phyloP scores from a whole-genome alignment of 30 jellyfish, hydroid and myxozoan genomes.

The Rhopilema esculentum region DNA sequence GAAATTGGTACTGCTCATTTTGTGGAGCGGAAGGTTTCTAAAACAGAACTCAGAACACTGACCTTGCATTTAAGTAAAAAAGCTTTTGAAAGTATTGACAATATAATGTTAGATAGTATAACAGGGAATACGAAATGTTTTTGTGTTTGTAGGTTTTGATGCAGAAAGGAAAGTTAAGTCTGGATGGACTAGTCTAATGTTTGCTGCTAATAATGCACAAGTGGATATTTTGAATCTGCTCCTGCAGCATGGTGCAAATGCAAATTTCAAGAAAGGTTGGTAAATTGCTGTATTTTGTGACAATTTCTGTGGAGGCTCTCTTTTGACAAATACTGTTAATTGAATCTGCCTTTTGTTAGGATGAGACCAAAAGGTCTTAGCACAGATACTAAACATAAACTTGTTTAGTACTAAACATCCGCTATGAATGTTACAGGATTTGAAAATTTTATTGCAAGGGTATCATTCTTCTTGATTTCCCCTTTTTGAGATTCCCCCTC shows the following conservation, averaged over 20 bases:
- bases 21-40: no score
- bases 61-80: no score
- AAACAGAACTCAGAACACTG: no score
- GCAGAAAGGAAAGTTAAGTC: slow-evolving; percentile 55
- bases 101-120: no score
- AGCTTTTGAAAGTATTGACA: no score
- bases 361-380: background rate
- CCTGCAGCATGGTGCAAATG: slow-evolving; percentile 58
- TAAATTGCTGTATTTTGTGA: background rate
- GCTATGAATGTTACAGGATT: no score
- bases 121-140: background rate
- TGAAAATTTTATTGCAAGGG: no score
- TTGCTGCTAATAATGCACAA: slow-evolving; percentile 67
- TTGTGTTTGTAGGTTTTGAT: slow-evolving; percentile 55
- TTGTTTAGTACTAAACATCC: no score
- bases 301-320: background rate
- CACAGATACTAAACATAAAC: no score
- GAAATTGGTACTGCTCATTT: no score
- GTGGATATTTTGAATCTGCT: slow-evolving; percentile 52
- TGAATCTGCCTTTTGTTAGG: background rate
- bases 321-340: background rate
- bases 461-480: no score
- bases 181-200: slow-evolving; percentile 90
- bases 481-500: no score
- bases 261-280: slow-evolving; percentile 68